These are phyloP conservation scores for Ctenoplectra terminalis DNA, from an alignment of 1,140 invertebrate genomes.

Conservation along the genomic window DNA sequence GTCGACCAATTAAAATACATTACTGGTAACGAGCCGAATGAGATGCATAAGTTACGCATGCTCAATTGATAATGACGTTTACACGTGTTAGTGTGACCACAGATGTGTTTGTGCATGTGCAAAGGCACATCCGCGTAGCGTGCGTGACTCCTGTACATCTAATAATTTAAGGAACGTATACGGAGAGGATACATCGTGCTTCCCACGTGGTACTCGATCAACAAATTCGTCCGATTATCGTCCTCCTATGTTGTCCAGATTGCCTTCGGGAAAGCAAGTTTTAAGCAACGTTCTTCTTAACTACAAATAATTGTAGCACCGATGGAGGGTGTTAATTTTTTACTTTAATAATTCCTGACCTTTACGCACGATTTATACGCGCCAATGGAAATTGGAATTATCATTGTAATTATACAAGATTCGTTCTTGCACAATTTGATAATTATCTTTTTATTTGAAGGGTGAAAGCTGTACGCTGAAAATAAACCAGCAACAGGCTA, in stretches of 20 bases:
- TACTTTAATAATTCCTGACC: background rate
- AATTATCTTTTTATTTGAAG: background rate
- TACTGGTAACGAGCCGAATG: constrained; percentile 80
- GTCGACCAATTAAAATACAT: constrained; percentile 81
- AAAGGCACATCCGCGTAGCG: constrained; percentile 29
- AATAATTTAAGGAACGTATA: constrained; percentile 44
- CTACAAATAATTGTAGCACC: background rate
- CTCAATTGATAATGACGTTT: constrained; percentile 70
- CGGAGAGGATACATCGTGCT: constrained; percentile 1
- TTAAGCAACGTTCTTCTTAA: background rate
- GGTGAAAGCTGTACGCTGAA: background rate
- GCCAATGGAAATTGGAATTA: no score
- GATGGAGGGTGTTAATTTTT: background rate
- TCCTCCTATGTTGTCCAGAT: no score
- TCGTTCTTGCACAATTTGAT: background rate
- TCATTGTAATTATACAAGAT: background rate
- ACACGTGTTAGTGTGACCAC: constrained; percentile 11
- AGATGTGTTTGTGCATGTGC: background rate
- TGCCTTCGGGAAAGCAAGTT: background rate
- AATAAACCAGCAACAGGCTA: background rate
- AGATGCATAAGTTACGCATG: constrained; percentile 74
- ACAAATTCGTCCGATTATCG: background rate
- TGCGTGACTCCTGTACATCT: constrained; percentile 19
- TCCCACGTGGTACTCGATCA: constrained; percentile 25
- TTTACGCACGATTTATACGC: no score